Evolutionary conservation across 2,888 invertebrate genomes (phyloP).

Genomic region (Automeris io): DNA sequence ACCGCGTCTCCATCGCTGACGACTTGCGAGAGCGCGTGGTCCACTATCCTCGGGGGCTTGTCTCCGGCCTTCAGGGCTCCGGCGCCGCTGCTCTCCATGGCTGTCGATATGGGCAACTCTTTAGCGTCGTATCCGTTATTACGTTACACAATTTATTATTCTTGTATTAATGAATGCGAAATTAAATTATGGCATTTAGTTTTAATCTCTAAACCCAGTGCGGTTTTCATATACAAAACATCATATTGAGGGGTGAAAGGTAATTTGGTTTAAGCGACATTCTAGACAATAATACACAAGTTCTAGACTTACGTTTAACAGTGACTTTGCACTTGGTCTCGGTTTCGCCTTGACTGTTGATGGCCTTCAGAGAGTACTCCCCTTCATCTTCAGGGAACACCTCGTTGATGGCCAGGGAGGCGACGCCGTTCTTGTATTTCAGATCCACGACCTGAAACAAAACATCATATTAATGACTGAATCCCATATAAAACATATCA

Average conservation of each 20-base stretch:
- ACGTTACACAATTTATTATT: too few relatives aligned
- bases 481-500: too few relatives aligned
- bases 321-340: conserved; percentile 90
- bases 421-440: conserved; percentile 93
- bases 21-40: conserved; percentile 87
- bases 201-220: too few relatives aligned
- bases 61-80: conserved; percentile 78
- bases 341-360: conserved; percentile 91
- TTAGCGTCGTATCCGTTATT: not conserved
- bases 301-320: conserved; percentile 83
- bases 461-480: too few relatives aligned
- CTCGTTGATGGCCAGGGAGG: conserved; percentile 92
- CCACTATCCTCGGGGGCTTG: conserved; percentile 91
- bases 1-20: conserved; percentile 94
- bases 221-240: too few relatives aligned
- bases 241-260: too few relatives aligned
- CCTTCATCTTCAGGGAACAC: conserved; percentile 97
- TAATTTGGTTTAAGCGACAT: too few relatives aligned
- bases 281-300: not conserved
- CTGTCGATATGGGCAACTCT: conserved; percentile 43
- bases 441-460: conserved; percentile 89
- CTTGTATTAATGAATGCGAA: too few relatives aligned
- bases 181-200: too few relatives aligned
- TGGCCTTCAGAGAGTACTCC: conserved; percentile 92
- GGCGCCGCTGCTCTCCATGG: conserved; percentile 77